Percentiles rank a stretch among this genome's conserved stretches.
These are phyloP conservation scores for Misgurnus anguillicaudatus DNA, from an alignment of 2,113 vertebrate species.

Conservation along the genomic window DNA sequence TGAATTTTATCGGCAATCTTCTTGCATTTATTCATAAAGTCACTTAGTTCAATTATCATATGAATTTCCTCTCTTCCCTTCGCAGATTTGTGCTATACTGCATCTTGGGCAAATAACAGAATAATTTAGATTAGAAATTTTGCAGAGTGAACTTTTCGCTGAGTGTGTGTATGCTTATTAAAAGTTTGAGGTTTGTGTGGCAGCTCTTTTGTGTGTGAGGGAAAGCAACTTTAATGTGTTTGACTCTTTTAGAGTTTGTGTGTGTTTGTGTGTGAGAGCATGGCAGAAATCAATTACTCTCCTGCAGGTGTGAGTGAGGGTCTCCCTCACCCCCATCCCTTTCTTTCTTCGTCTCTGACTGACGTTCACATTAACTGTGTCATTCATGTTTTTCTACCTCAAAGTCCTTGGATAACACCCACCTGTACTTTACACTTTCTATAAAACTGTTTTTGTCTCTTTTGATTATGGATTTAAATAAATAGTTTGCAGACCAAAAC, in stretches of 20 bases:
- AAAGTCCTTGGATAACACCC: neutral
- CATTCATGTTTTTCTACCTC: neutral
- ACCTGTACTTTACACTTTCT: neutral
- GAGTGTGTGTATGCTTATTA: conserved; percentile 19
- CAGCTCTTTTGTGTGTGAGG: conserved; percentile 34
- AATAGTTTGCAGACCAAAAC: conserved; percentile 11
- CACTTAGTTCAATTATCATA: conserved; percentile 57
- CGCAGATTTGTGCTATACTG: conserved; percentile 28
- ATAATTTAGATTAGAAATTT: conserved; percentile 50
- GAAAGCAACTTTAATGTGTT: conserved; percentile 29
- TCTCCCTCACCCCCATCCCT: conserved; percentile 35
- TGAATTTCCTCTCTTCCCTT: conserved; percentile 51
- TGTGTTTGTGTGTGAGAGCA: conserved; percentile 18
- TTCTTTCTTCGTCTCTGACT: conserved; percentile 7
- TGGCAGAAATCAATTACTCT: conserved; percentile 59
- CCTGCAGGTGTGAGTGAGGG: conserved; percentile 55
- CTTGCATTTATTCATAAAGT: conserved; percentile 59
- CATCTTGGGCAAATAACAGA: conserved; percentile 43
- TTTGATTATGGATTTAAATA: conserved; percentile 26
- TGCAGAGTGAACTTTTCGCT: conserved; percentile 27
- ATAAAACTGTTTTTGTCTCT: conserved; percentile 20
- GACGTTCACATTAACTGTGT: neutral
- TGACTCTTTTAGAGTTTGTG: conserved; percentile 13
- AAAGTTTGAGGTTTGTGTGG: conserved; percentile 52
- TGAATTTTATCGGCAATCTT: conserved; percentile 50